Percentiles rank a stretch among this genome's conserved stretches.
phyloP scores from a whole-genome alignment of 2,888 invertebrate genomes.

The Elgonia sp. region DNA sequence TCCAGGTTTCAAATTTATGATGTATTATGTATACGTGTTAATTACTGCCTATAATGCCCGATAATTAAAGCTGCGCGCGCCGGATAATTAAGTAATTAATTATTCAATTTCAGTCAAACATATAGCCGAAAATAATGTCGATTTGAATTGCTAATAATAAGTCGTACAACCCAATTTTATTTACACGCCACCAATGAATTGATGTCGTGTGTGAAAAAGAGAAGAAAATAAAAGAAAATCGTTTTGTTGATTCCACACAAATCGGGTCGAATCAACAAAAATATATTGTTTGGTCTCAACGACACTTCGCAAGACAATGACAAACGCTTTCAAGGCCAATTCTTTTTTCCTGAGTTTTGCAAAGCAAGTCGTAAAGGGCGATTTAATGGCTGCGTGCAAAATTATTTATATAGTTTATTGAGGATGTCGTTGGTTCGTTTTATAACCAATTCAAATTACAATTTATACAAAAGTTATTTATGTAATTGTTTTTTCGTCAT shows the following conservation, averaged over 20 bases:
- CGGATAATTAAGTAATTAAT: conserved; percentile 5
- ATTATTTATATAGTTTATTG: not conserved
- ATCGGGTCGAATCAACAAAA: conserved; percentile 51
- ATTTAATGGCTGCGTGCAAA: not conserved
- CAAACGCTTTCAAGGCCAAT: conserved; percentile 32
- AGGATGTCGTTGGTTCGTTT: no score
- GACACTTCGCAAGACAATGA: conserved; percentile 17
- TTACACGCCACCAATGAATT: not conserved
- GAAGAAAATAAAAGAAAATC: conserved; percentile 6
- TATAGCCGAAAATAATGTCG: not conserved
- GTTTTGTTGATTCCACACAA: conserved; percentile 37
- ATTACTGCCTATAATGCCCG: not conserved
- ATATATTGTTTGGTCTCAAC: conserved; percentile 38
- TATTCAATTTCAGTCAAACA: not conserved
- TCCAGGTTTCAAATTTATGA: not conserved
- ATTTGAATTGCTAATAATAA: conserved; percentile 30
- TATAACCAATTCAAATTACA: no score
- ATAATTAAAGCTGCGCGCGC: not conserved
- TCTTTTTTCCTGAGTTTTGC: not conserved
- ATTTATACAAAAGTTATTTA: no score
- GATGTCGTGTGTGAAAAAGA: not conserved
- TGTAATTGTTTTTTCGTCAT: no score
- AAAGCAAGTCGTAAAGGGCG: conserved; percentile 30
- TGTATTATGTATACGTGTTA: not conserved
- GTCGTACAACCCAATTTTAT: conserved; percentile 21